Conservation (phyloP, 2,888 invertebrate genomes). For the Macaria notata region DNA sequence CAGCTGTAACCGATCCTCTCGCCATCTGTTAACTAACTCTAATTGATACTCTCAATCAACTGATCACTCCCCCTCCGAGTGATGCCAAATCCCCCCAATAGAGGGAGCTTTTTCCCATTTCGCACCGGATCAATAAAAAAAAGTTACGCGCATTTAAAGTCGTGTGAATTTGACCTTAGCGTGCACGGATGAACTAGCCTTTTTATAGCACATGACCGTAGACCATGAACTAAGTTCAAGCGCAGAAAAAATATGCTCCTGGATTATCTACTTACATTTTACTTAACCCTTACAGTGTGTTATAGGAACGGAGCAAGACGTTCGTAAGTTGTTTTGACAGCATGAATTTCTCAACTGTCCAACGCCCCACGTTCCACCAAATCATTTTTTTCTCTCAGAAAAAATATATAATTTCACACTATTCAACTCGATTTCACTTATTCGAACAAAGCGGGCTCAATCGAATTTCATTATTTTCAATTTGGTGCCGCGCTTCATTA, state of each 20-base stretch:
- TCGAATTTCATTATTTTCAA: constrained; percentile 73
- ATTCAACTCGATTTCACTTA: constrained; percentile 42
- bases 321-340: constrained; percentile 12
- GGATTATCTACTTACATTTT: background rate
- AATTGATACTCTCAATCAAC: constrained; percentile 42
- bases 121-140: constrained; percentile 71
- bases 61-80: constrained; percentile 32
- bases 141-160: constrained; percentile 47
- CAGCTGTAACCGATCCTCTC: constrained; percentile 25
- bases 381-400: constrained; percentile 2
- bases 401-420: constrained; percentile 17
- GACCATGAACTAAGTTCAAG: constrained; percentile 27
- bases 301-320: background rate
- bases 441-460: constrained; percentile 50
- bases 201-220: constrained; percentile 29
- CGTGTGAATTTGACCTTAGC: constrained; percentile 69
- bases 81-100: constrained; percentile 42
- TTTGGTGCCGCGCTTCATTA: constrained; percentile 60
- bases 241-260: background rate
- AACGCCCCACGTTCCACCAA: constrained; percentile 4
- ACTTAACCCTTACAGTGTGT: background rate
- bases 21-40: constrained; percentile 36
- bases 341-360: constrained; percentile 7
- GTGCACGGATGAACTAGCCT: constrained; percentile 31
- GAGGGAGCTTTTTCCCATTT: constrained; percentile 58